Evolutionary conservation across 2,113 vertebrate genomes (phyloP).

Genomic region (Hipposideros armiger): DNA sequence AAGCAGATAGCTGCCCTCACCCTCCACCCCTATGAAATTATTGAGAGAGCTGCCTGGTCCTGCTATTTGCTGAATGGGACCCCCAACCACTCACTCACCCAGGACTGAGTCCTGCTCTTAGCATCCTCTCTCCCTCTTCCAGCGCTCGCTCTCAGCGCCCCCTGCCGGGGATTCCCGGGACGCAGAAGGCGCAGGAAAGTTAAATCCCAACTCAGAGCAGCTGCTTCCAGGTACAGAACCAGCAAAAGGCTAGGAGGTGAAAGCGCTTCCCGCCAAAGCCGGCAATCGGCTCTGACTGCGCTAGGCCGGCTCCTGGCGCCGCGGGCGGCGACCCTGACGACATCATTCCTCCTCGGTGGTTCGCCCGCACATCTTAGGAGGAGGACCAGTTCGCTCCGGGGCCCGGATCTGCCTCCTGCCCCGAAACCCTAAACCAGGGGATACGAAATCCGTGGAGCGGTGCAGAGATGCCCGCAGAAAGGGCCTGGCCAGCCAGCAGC

Average conservation of each 20-base stretch:
- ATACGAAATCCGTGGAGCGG: background rate
- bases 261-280: constrained; percentile 79
- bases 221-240: constrained; percentile 74
- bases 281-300: accelerated
- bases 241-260: background rate
- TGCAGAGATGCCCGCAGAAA: background rate
- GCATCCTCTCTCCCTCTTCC: background rate
- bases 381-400: background rate
- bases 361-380: background rate
- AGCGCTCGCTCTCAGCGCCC: constrained; percentile 83
- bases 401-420: background rate
- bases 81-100: background rate
- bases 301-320: background rate
- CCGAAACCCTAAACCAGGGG: background rate
- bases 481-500: background rate
- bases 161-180: constrained; percentile 76
- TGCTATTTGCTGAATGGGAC: background rate
- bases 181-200: constrained; percentile 70
- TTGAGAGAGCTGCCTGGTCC: background rate
- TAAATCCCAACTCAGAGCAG: constrained; percentile 66
- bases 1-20: background rate
- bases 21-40: background rate
- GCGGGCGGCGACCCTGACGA: accelerated
- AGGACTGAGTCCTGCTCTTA: accelerated
- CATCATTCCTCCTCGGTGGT: too few relatives aligned